Evolutionary conservation across 2,113 vertebrate species (phyloP).

Genomic region (Siphamia tubifer): DNA sequence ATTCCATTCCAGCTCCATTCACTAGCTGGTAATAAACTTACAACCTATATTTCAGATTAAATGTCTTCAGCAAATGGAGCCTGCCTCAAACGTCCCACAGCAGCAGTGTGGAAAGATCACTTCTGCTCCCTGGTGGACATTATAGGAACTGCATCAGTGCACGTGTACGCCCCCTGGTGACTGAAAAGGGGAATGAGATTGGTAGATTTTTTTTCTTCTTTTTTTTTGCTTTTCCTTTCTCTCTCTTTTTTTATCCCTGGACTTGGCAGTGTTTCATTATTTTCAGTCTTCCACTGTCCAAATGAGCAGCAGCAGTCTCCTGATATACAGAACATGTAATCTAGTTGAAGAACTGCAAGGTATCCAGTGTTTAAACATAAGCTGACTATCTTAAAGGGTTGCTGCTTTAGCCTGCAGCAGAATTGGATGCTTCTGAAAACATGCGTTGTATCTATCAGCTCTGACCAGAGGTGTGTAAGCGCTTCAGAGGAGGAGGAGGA

Average conservation of each 20-base stretch:
- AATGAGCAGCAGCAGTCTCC: background rate
- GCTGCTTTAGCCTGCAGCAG: conserved; percentile 54
- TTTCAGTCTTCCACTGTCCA: conserved; percentile 10
- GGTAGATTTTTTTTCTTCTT: background rate
- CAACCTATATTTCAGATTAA: conserved; percentile 79
- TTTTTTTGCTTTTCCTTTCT: too few relatives aligned
- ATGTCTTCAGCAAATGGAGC: conserved; percentile 74
- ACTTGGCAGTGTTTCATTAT: conserved; percentile 34
- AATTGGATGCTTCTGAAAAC: conserved; percentile 63
- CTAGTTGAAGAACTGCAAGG: conserved; percentile 7
- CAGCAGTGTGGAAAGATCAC: conserved; percentile 26
- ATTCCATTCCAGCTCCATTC: conserved; percentile 68
- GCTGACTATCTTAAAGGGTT: conserved; percentile 34
- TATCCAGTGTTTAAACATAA: conserved; percentile 30
- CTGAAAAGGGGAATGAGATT: background rate
- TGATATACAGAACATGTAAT: conserved; percentile 36
- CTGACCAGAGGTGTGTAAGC: conserved; percentile 58
- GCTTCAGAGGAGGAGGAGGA: conserved; percentile 17
- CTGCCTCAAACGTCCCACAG: conserved; percentile 23
- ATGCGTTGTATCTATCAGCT: conserved; percentile 53
- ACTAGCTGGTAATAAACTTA: conserved; percentile 79
- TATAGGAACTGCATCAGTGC: background rate
- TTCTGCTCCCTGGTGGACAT: conserved; percentile 75
- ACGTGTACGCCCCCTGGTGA: conserved; percentile 56
- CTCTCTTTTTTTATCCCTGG: background rate